Percentiles rank a stretch among this genome's conserved stretches.
These are phyloP conservation scores for Manis crassicaudata DNA, from an alignment of 2,797 vertebrate species.

Conservation along the genomic window DNA sequence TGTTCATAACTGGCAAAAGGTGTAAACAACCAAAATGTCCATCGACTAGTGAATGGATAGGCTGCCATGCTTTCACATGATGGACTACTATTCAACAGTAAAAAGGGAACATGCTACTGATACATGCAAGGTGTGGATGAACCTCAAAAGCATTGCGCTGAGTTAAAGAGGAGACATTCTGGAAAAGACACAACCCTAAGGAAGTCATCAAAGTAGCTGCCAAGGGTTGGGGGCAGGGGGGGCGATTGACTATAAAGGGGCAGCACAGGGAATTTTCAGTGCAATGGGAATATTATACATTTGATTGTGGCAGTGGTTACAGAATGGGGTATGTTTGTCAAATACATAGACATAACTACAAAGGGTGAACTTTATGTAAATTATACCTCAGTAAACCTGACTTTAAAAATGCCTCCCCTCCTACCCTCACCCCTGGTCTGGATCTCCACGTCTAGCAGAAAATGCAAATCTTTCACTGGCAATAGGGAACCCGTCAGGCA, in stretches of 20 bases:
- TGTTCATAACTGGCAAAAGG: not conserved
- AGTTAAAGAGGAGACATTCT: not conserved
- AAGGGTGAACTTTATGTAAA: not conserved
- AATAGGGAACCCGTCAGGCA: not conserved
- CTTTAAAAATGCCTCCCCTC: not conserved
- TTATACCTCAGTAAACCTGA: not conserved
- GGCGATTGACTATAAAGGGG: not conserved
- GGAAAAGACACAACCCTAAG: slow-evolving; percentile 25
- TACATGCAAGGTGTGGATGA: fast-evolving
- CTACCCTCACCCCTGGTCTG: not conserved
- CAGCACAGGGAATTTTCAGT: not conserved
- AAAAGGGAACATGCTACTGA: not conserved
- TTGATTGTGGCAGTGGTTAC: not conserved
- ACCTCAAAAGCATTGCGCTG: not conserved
- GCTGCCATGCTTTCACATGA: not conserved
- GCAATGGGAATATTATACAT: not conserved
- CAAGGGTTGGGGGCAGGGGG: not conserved
- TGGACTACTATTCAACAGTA: not conserved
- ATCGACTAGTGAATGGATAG: not conserved
- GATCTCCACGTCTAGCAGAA: not conserved
- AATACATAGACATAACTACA: not conserved
- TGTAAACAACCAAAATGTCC: not conserved
- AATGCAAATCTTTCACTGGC: not conserved
- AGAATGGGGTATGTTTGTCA: not conserved
- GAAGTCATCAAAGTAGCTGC: not conserved